These are phyloP conservation scores for Drosophila bocki DNA, from an alignment of 1,140 invertebrate species.

Conservation along the genomic window DNA sequence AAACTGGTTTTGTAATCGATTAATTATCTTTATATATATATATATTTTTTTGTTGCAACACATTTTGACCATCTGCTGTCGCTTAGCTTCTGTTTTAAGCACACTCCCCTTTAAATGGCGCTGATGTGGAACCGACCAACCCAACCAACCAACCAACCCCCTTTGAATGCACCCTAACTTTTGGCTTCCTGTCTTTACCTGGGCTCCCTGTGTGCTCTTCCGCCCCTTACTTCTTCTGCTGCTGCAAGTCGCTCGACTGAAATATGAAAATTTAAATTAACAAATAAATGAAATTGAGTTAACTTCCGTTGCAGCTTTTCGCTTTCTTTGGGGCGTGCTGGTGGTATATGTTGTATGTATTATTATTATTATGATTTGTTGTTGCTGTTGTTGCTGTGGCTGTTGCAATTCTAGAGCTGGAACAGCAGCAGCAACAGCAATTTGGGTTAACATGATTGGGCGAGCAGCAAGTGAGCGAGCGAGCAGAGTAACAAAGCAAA, in stretches of 20 bases:
- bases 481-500: constrained; percentile 41
- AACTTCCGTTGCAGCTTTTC: constrained; percentile 56
- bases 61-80: constrained; percentile 26
- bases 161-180: constrained; percentile 10
- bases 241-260: constrained; percentile 16
- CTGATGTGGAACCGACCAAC: constrained; percentile 31
- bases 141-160: constrained; percentile 9
- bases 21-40: background rate
- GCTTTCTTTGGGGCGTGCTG: constrained; percentile 31
- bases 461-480: constrained; percentile 15
- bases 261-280: constrained; percentile 65
- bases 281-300: constrained; percentile 57
- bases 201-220: constrained; percentile 1
- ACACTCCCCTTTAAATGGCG: constrained; percentile 25
- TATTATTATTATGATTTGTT: constrained; percentile 8
- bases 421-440: constrained; percentile 55
- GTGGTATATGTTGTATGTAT: background rate
- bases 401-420: constrained; percentile 67
- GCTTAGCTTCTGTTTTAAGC: constrained; percentile 12
- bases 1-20: background rate
- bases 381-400: constrained; percentile 1
- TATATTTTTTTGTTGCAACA: background rate
- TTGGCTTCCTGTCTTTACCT: constrained; percentile 23
- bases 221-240: background rate
- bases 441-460: constrained; percentile 81